Evolutionary conservation across 1,140 invertebrate species (phyloP).

Genomic region (Bicyclus anynana): DNA sequence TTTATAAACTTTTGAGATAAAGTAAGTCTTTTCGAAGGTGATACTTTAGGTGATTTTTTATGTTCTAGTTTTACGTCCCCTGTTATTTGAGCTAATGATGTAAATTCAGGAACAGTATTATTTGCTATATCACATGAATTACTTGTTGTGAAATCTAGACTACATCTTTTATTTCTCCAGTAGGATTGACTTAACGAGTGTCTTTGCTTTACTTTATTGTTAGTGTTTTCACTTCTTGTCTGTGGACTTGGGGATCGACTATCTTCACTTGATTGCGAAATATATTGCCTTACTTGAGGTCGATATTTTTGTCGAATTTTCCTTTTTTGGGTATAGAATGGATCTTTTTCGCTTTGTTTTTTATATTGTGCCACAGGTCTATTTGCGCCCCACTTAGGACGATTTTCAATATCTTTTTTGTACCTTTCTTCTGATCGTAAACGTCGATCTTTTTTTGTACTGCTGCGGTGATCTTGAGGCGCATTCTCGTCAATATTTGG

Average conservation of each 20-base stretch:
- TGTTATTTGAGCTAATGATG: constrained; percentile 52
- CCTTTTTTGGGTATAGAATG: constrained; percentile 82
- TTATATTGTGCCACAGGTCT: constrained; percentile 84
- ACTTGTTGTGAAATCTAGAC: constrained; percentile 48
- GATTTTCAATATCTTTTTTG: constrained; percentile 77
- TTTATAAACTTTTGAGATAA: constrained; percentile 76
- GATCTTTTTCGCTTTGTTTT: constrained; percentile 88
- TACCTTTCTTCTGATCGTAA: constrained; percentile 73
- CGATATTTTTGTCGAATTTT: constrained; percentile 79
- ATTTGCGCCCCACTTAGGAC: constrained; percentile 83
- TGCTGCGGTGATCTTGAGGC: constrained; percentile 64
- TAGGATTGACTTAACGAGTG: constrained; percentile 71
- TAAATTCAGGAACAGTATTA: constrained; percentile 50
- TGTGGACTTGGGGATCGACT: constrained; percentile 77
- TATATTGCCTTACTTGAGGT: constrained; percentile 70
- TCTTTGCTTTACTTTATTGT: constrained; percentile 47
- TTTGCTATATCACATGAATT: constrained; percentile 44
- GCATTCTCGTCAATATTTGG: constrained; percentile 72
- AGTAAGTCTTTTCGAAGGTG: constrained; percentile 58
- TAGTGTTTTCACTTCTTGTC: constrained; percentile 49
- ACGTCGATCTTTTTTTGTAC: constrained; percentile 72
- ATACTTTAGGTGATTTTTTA: constrained; percentile 58
- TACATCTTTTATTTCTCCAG: constrained; percentile 67
- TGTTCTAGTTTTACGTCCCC: constrained; percentile 41
- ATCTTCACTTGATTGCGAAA: constrained; percentile 79